A percentile compares a stretch with the other conserved stretches of the same genome.
These are phyloP conservation scores for Drosophila carrolli DNA, from an alignment of 1,140 invertebrate genomes.

Conservation along the genomic window DNA sequence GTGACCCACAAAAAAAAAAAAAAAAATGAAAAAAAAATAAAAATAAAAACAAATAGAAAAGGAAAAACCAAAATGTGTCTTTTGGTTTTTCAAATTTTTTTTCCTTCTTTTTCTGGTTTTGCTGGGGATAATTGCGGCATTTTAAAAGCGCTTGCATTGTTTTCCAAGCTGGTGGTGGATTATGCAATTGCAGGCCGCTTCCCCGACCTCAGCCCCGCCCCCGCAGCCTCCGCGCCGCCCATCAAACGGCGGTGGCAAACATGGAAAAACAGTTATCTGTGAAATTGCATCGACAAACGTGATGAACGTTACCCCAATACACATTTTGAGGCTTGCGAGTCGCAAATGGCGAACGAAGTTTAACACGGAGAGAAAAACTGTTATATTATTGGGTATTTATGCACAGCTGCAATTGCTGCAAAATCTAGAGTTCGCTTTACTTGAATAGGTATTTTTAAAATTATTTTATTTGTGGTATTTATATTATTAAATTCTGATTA, in stretches of 20 bases:
- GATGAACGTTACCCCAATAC: constrained; percentile 81
- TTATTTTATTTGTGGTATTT: too few relatives aligned
- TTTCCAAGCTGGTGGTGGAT: constrained; percentile 60
- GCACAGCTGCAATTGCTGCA: too few relatives aligned
- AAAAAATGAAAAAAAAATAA: constrained; percentile 3
- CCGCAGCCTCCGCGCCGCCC: neutral
- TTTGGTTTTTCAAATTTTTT: constrained; percentile 32
- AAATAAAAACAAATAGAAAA: constrained; percentile 3
- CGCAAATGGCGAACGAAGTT: constrained; percentile 18
- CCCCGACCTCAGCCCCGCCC: constrained; percentile 25
- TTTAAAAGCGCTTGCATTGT: constrained; percentile 76
- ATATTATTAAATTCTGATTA: too few relatives aligned
- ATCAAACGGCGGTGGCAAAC: constrained; percentile 54
- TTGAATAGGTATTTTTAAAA: too few relatives aligned
- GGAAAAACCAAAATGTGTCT: constrained; percentile 32
- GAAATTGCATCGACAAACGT: constrained; percentile 82
- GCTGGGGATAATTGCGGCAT: constrained; percentile 76
- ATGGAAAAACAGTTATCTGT: constrained; percentile 80
- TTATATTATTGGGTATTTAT: too few relatives aligned
- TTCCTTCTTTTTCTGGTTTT: constrained; percentile 46
- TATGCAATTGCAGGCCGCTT: constrained; percentile 61
- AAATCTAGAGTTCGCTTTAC: too few relatives aligned
- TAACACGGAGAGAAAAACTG: constrained; percentile 4
- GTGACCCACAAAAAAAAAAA: constrained; percentile 60
- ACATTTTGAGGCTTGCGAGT: constrained; percentile 40